These are phyloP conservation scores for Asteroscopus sphinx DNA, from an alignment of 2,888 invertebrate genomes.

Conservation along the genomic window DNA sequence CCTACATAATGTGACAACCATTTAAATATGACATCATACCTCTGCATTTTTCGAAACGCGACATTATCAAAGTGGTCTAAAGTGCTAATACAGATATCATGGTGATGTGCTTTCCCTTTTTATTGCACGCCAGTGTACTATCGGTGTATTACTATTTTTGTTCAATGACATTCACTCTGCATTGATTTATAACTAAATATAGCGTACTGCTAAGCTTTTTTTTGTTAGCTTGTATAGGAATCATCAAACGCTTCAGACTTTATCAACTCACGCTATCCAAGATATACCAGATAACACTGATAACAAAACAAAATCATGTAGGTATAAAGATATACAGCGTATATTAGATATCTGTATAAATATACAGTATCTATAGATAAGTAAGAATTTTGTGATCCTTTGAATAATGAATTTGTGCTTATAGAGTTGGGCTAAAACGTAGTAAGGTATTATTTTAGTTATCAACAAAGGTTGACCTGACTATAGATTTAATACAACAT, in stretches of 20 bases:
- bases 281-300: conserved; percentile 46
- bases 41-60: neutral
- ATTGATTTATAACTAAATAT: conserved; percentile 25
- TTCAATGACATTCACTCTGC: conserved; percentile 5
- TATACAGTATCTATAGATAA: conserved; percentile 3
- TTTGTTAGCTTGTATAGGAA: conserved; percentile 9
- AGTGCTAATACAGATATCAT: conserved; percentile 3
- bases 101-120: neutral
- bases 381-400: neutral
- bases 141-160: conserved; percentile 19
- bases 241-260: conserved; percentile 30
- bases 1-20: no score
- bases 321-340: conserved; percentile 1
- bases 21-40: no score
- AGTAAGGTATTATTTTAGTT: conserved; percentile 5
- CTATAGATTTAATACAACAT: no score
- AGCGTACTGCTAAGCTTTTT: conserved; percentile 35
- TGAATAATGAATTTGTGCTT: neutral
- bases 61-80: neutral
- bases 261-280: conserved; percentile 50
- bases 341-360: neutral
- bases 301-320: conserved; percentile 36
- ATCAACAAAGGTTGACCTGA: neutral
- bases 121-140: conserved; percentile 2
- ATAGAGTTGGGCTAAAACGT: neutral